Evolutionary conservation across 2,113 vertebrate genomes (phyloP), one percentile per base, ranked within the genome.

Genomic region (Sclerurus mexicanus): DNA sequence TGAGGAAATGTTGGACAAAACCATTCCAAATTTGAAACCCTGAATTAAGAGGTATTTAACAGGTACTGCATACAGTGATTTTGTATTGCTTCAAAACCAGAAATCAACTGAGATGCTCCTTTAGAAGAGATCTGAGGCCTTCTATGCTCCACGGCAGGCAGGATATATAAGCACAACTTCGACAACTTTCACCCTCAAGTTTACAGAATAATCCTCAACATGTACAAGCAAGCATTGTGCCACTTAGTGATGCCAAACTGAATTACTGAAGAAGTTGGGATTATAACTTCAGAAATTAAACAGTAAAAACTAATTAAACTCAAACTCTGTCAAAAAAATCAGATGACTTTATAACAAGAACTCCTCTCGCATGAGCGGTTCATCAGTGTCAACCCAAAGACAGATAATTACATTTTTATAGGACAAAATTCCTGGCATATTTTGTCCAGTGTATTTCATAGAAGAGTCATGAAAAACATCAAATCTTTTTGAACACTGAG

Each of bases 401-500:
- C 13, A 82, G 66, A 95, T 64, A 31, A 40, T 63, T 81, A 44
- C 19, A 49, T 60, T 64, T 81, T 86, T 84, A 88, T 23, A 79
- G 75, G 68, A 60, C 77, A 78, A 39, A 63, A 63, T 40, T 77
- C 46, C 71, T 95, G 59, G 73, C 62, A 95, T 90, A 73, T 71
- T 92, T 87, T 83, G 59, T 76, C 72, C 42, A 60, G 79, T 56
- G 47, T 92, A 94, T 85, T 93, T 95, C 69, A 91, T 39, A 93
- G 72, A 75, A 2, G 33, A 89, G 55, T 49, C 40, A 76, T 39
- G 62, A 95, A 93, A 96, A 97, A 79, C 59, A 95, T 90, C 64
- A 84, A 85, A 85, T 93, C 76, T 88, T 95, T 96, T 78, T 66
- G 67, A 95, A 93, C 21, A 33, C 71, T 83, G 87, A 89, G 78